Conservation (phyloP, 2,797 vertebrate genomes). For the Passerculus sandwichensis region DNA sequence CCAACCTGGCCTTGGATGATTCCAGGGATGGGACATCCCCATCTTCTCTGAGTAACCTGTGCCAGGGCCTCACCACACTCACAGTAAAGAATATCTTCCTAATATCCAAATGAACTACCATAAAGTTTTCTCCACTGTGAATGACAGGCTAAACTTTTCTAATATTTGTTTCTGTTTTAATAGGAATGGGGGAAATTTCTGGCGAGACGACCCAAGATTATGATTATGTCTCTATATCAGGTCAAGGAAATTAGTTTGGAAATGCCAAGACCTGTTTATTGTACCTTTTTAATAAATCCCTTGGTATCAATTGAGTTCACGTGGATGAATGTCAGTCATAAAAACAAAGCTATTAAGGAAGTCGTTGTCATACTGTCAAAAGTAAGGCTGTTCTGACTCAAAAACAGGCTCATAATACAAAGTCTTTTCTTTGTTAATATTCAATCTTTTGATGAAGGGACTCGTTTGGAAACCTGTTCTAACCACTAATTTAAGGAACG, state of each 20-base stretch:
- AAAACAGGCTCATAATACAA: not conserved
- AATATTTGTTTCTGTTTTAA: not conserved
- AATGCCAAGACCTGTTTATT: constrained; percentile 11
- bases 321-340: not conserved
- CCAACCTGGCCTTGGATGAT: not conserved
- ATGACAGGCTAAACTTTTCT: not conserved
- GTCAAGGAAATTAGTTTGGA: not conserved
- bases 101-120: not conserved
- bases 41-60: not conserved
- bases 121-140: not conserved
- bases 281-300: not conserved
- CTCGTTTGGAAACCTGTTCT: not conserved
- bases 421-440: not conserved
- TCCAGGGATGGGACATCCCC: not conserved
- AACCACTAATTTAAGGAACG: not conserved
- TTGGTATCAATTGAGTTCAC: not conserved
- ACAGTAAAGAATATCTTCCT: not conserved
- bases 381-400: not conserved
- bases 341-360: not conserved
- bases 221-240: not conserved
- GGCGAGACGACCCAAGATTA: not conserved
- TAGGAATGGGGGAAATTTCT: not conserved
- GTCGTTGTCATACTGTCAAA: not conserved
- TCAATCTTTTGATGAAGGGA: not conserved
- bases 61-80: not conserved